Conservation (phyloP, 2,888 invertebrate species). For the Ptychoptera albimana region DNA sequence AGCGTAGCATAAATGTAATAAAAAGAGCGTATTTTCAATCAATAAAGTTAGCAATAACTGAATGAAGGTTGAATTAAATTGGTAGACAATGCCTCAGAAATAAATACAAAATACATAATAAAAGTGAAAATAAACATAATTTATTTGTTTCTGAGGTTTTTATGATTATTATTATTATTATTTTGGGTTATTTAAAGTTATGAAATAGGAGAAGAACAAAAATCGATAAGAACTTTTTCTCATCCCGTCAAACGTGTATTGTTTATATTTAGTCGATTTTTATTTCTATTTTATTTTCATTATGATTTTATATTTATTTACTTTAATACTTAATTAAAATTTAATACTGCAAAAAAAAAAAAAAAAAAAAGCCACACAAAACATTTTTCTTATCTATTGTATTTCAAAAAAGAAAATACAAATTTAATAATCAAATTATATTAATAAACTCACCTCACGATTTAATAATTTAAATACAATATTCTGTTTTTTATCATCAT, state of each 20-base stretch:
- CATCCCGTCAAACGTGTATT: no score
- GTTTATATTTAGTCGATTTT: no score
- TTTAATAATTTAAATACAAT: constrained; percentile 37
- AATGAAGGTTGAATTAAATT: constrained; percentile 5
- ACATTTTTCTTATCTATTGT: constrained; percentile 12
- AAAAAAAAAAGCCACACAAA: not conserved
- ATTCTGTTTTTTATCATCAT: constrained; percentile 18
- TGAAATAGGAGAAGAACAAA: no score
- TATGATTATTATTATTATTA: no score
- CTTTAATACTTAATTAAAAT: not conserved
- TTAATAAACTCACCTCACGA: constrained; percentile 38
- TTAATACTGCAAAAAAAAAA: not conserved
- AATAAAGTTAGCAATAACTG: constrained; percentile 9
- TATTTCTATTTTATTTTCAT: no score
- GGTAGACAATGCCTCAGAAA: constrained; percentile 3
- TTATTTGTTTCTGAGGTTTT: no score
- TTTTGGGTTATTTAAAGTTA: no score
- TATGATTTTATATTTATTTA: no score
- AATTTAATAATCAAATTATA: constrained; percentile 14
- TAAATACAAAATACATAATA: no score
- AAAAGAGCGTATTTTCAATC: not conserved
- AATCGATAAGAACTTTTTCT: no score
- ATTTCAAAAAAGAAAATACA: no score
- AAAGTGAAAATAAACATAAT: no score
- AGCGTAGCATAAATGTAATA: not conserved